A percentile compares a stretch with the other conserved stretches of the same genome.
Conservation (phyloP, 2,888 invertebrate species). For the Dorcus parallelipipedus region DNA sequence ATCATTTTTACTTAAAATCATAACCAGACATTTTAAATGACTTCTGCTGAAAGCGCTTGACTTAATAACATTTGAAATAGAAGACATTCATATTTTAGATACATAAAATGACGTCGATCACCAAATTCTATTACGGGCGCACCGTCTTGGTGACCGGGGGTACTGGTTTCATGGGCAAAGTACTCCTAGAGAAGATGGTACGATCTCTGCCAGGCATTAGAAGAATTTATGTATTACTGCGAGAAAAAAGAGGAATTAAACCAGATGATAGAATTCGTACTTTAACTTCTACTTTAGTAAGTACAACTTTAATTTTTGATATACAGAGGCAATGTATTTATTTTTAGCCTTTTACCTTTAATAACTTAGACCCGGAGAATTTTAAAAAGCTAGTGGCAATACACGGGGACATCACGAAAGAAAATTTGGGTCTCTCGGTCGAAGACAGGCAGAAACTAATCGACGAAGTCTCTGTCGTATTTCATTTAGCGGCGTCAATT, state of each 20-base stretch:
- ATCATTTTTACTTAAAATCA: too few relatives aligned
- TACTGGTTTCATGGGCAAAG: constrained; percentile 54
- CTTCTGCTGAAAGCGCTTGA: too few relatives aligned
- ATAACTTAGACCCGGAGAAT: background rate
- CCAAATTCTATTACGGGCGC: constrained; percentile 54
- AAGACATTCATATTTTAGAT: too few relatives aligned
- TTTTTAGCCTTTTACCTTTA: constrained; percentile 4
- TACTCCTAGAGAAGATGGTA: constrained; percentile 35
- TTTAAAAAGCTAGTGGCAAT: constrained; percentile 56
- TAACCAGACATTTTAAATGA: too few relatives aligned
- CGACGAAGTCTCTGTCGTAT: constrained; percentile 58
- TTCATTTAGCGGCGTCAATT: constrained; percentile 73
- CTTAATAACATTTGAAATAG: too few relatives aligned
- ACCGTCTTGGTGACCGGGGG: constrained; percentile 70
- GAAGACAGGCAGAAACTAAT: constrained; percentile 50
- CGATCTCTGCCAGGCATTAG: constrained; percentile 38
- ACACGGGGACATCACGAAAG: constrained; percentile 51
- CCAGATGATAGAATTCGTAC: constrained; percentile 22
- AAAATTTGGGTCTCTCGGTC: constrained; percentile 47
- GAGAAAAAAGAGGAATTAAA: constrained; percentile 36
- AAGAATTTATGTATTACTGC: constrained; percentile 33
- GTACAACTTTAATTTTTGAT: too few relatives aligned
- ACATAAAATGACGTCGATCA: background rate
- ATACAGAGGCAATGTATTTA: background rate
- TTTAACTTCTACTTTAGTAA: too few relatives aligned